A percentile compares a stretch with the other conserved stretches of the same genome.
phyloP scores from a whole-genome alignment of 2,113 vertebrate species.

The Lutjanus erythropterus region DNA sequence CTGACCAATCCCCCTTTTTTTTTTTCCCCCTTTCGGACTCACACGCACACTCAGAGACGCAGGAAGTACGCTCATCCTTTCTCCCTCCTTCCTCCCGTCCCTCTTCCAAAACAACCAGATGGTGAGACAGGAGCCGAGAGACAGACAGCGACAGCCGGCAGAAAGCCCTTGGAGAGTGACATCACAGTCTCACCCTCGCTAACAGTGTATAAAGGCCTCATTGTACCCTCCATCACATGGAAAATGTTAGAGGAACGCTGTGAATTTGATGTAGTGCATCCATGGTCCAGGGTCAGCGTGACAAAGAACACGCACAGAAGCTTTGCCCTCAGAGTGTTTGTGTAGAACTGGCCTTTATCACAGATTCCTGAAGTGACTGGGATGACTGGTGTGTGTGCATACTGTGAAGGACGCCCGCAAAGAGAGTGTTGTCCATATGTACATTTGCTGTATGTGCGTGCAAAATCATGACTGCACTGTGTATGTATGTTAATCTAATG shows the following conservation, averaged over 20 bases:
- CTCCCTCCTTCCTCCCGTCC: slow-evolving; percentile 46
- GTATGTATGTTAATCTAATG: neutral
- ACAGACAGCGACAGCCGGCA: slow-evolving; percentile 76
- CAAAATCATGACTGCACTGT: neutral
- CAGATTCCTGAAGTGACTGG: slow-evolving; percentile 37
- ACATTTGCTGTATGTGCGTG: neutral
- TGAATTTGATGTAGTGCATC: slow-evolving; percentile 56
- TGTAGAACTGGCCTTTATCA: slow-evolving; percentile 19
- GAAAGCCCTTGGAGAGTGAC: slow-evolving; percentile 70
- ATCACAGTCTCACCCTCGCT: slow-evolving; percentile 69
- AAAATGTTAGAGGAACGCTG: slow-evolving; percentile 69
- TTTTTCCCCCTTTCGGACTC: slow-evolving; percentile 8
- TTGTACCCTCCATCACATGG: slow-evolving; percentile 74
- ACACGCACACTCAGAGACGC: slow-evolving; percentile 41
- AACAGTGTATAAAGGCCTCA: slow-evolving; percentile 73
- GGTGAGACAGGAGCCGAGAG: slow-evolving; percentile 72
- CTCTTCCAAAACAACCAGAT: slow-evolving; percentile 72
- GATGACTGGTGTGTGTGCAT: neutral
- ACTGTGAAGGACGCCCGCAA: neutral
- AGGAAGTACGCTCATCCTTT: slow-evolving; percentile 68
- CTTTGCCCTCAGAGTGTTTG: slow-evolving; percentile 30
- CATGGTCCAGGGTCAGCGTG: slow-evolving; percentile 45
- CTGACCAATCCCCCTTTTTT: slow-evolving; percentile 32
- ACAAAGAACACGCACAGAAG: slow-evolving; percentile 28
- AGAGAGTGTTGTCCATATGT: neutral